Evolutionary conservation across 2,888 invertebrate species (phyloP).

Genomic region (Xestia rhomboidea): DNA sequence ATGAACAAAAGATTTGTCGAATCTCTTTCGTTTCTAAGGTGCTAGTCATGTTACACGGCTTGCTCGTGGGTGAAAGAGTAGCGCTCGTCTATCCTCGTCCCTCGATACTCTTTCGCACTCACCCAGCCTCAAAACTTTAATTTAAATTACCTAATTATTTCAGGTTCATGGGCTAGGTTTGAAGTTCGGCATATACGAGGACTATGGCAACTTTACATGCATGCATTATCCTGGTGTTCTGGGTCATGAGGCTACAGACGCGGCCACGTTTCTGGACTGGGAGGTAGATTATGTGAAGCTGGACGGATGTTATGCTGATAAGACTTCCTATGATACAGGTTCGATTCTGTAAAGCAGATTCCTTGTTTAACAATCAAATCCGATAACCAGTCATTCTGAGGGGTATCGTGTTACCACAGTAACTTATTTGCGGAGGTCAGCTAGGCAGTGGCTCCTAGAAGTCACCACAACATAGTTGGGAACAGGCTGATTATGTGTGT

Average conservation of each 20-base stretch:
- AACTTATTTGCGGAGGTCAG: not conserved
- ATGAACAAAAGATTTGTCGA: too few relatives aligned
- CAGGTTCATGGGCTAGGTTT: slow-evolving; percentile 93
- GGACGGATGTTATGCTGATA: slow-evolving; percentile 94
- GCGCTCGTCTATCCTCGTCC: too few relatives aligned
- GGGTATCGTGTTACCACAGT: not conserved
- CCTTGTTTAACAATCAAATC: not conserved
- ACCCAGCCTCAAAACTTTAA: too few relatives aligned
- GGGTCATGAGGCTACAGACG: slow-evolving; percentile 92
- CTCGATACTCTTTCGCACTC: too few relatives aligned
- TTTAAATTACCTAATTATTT: not conserved
- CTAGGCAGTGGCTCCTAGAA: not conserved
- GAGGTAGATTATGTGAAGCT: slow-evolving; percentile 95
- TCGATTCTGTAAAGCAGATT: slow-evolving; percentile 91
- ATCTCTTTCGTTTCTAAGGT: too few relatives aligned
- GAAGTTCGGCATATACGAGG: slow-evolving; percentile 95
- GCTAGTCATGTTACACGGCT: too few relatives aligned
- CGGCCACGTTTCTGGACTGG: slow-evolving; percentile 94
- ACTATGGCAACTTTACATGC: slow-evolving; percentile 94
- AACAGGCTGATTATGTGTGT: too few relatives aligned
- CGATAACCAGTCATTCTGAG: not conserved
- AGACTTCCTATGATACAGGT: slow-evolving; percentile 73
- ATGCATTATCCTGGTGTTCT: slow-evolving; percentile 94
- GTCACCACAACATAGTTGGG: not conserved
- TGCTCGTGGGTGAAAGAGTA: too few relatives aligned